A percentile compares a stretch with the other conserved stretches of the same genome.
Conservation (phyloP, 2,888 invertebrate species). For the Drosophila putrida region DNA sequence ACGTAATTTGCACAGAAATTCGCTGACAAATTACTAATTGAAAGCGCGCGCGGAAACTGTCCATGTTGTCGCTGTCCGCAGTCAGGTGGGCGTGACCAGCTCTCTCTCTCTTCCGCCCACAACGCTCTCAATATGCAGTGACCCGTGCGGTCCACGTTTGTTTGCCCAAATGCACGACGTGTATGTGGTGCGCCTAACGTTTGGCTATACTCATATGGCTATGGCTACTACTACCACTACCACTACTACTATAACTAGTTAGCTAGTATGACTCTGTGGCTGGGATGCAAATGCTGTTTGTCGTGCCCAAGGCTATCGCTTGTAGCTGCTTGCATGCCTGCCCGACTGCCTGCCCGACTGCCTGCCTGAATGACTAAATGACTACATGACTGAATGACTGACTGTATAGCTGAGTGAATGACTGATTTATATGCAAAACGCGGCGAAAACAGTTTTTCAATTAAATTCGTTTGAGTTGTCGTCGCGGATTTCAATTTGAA, state of each 20-base stretch:
- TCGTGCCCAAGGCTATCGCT: conserved; percentile 48
- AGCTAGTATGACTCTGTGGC: conserved; percentile 30
- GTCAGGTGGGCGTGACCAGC: conserved; percentile 36
- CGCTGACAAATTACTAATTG: conserved; percentile 78
- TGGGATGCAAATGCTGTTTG: conserved; percentile 60
- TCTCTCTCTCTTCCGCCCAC: conserved; percentile 9
- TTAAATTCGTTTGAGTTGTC: conserved; percentile 78
- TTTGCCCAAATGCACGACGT: conserved; percentile 72
- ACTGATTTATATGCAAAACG: conserved; percentile 79
- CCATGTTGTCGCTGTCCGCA: conserved; percentile 37
- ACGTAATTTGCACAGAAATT: conserved; percentile 61
- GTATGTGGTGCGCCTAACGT: conserved; percentile 58
- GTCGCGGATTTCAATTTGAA: conserved; percentile 78
- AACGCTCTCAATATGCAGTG: conserved; percentile 73
- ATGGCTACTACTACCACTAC: conserved; percentile 10
- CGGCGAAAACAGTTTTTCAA: conserved; percentile 77
- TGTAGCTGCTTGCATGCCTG: conserved; percentile 6
- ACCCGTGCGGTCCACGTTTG: conserved; percentile 76
- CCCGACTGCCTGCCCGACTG: conserved; percentile 15
- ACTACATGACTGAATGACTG: conserved; percentile 13
- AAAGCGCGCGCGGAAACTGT: conserved; percentile 60
- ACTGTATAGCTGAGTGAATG: conserved; percentile 21
- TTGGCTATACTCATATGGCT: conserved; percentile 32
- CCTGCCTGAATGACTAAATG: conserved; percentile 1
- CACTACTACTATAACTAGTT: conserved; percentile 36